Conservation (phyloP, 2,797 vertebrate species). For the Pseudopleuronectes americanus region DNA sequence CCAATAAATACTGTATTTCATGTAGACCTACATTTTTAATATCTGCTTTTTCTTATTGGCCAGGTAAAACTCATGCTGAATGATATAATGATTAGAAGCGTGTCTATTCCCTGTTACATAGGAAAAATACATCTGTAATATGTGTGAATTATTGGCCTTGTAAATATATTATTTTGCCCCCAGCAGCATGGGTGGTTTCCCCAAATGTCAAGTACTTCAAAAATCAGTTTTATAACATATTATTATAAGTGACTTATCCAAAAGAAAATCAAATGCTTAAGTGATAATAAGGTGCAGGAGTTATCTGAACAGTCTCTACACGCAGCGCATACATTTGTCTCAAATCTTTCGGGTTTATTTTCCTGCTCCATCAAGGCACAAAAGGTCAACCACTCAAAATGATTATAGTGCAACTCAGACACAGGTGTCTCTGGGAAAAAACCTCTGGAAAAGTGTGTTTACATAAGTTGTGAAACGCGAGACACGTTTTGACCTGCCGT, state of each 20-base stretch:
- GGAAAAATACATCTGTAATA: constrained; percentile 15
- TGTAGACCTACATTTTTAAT: no score
- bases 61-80: neutral
- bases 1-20: no score
- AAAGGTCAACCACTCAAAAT: constrained; percentile 60
- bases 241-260: constrained; percentile 12
- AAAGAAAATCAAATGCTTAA: constrained; percentile 14
- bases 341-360: constrained; percentile 28
- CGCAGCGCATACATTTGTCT: constrained; percentile 8
- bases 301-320: constrained; percentile 14
- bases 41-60: no score
- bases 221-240: constrained; percentile 1
- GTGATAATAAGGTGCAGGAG: constrained; percentile 10
- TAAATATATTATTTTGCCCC: constrained; percentile 13
- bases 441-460: constrained; percentile 53
- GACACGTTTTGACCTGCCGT: constrained; percentile 59
- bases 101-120: neutral
- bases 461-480: constrained; percentile 54
- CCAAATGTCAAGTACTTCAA: neutral
- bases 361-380: constrained; percentile 18
- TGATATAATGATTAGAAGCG: neutral
- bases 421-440: constrained; percentile 56
- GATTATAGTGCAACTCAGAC: constrained; percentile 35
- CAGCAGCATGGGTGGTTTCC: neutral
- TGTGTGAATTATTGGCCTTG: neutral